Base-by-base conservation (phyloP, 1,140 invertebrate species). In the Ostrea denselamellosa region DNA sequence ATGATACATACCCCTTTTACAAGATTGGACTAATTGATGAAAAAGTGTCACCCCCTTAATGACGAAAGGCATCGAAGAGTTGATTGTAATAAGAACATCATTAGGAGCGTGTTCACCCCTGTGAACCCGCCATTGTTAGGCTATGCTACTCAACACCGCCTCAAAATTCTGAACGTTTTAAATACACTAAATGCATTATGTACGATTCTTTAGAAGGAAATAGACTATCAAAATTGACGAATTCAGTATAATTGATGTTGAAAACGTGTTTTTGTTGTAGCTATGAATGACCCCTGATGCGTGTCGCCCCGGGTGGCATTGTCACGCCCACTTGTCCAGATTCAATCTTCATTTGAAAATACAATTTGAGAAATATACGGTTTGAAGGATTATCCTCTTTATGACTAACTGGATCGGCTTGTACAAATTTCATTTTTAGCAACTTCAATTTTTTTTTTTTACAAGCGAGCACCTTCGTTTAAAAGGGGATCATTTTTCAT, bases 21-120 rank as follows among this genome's bases (percentile, higher is more conserved):
- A 85, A 85, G 83, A 85, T 58, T 85, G 53, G 54, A 44, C 83
- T 85, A 85, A 85, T 85, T 85, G 83, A 85, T 85, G 83, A 85
- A 85, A 85, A 85, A 85, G 54, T 85, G 83, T 85, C 83, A 85
- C 53, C 28, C 56, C 83, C 53, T 56, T 85, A 85, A 85, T 58
- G 83, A 85, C 28, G 83, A 28, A 34, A 62, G 83, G 56, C n/a
- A 85, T 44, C 22, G 53, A 85, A 85, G 58, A 85, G 52, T 8
- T n/a, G 53, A 56, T 62, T 44, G 54, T 85, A 85, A 85, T 58
- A 54, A 62, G 53, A 77, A 44, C 83, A 17, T 85, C 83, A 85
- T 85, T 85, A 85, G 83, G 8, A 9, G 17, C 53, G 12, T 8
- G 10, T 17, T 62, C 58, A n/a, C 10, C 53, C 53, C 22, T 19